Evolutionary conservation across 2,888 invertebrate genomes (phyloP).

Genomic region (Cepaea hortensis): DNA sequence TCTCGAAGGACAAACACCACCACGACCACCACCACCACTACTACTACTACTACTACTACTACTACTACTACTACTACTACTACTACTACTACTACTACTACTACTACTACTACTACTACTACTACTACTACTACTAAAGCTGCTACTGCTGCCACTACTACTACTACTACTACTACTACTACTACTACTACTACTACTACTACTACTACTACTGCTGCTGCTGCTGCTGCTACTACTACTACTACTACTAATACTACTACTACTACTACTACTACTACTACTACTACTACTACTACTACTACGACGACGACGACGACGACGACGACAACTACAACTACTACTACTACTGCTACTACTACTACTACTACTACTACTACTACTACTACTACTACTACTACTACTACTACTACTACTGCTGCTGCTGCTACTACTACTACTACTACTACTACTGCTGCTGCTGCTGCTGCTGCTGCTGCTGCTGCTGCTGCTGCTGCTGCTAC

Average conservation of each 20-base stretch:
- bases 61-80: constrained; percentile 29
- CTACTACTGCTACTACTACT: constrained; percentile 36
- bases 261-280: constrained; percentile 38
- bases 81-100: background rate
- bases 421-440: too few species aligned
- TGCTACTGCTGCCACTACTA: constrained; percentile 5
- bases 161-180: constrained; percentile 14
- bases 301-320: too few species aligned
- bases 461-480: too few species aligned
- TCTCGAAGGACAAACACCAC: background rate
- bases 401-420: too few species aligned
- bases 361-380: too few species aligned
- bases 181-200: too few species aligned
- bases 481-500: too few species aligned
- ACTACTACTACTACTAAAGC: constrained; percentile 5
- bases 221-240: constrained; percentile 9
- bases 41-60: constrained; percentile 11
- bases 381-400: too few species aligned
- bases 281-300: too few species aligned
- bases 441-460: too few species aligned
- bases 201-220: too few species aligned
- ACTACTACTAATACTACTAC: constrained; percentile 29
- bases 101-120: background rate
- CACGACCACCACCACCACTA: background rate
- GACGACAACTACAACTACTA: constrained; percentile 15